phyloP scores from a whole-genome alignment of 23 tunicate species.

The Aplidium turbinatum region DNA sequence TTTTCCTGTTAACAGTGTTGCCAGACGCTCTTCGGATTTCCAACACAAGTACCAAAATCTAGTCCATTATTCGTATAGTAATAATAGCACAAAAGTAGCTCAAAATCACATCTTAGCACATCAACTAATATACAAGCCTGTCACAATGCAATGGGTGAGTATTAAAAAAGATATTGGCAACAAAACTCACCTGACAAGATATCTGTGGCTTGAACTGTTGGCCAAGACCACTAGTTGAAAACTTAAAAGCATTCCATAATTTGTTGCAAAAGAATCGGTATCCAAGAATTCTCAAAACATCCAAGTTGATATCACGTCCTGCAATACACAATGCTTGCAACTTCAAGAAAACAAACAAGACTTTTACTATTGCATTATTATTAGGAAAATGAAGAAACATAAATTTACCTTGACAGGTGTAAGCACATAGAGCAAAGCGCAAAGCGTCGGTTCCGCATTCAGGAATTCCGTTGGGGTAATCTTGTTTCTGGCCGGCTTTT shows the following conservation, averaged over 20 bases:
- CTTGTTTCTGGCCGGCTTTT: constrained; percentile 85
- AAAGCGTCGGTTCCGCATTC: constrained; percentile 98
- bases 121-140: no score
- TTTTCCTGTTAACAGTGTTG: no score
- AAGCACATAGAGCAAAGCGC: constrained; percentile 93
- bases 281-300: constrained; percentile 88
- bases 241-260: constrained; percentile 93
- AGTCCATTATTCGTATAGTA: no score
- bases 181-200: constrained; percentile 20
- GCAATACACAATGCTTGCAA: neutral
- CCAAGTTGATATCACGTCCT: constrained; percentile 95
- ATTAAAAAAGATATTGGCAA: no score
- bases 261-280: constrained; percentile 98
- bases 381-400: neutral
- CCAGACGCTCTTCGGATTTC: no score
- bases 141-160: no score
- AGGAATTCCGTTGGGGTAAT: constrained; percentile 97
- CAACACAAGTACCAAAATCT: no score
- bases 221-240: constrained; percentile 71
- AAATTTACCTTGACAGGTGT: constrained; percentile 86
- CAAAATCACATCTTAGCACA: no score
- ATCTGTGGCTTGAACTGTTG: constrained; percentile 51
- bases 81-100: no score
- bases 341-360: neutral
- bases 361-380: no score